Evolutionary conservation across 2,888 invertebrate genomes (phyloP).

Genomic region (Germaria angustata): DNA sequence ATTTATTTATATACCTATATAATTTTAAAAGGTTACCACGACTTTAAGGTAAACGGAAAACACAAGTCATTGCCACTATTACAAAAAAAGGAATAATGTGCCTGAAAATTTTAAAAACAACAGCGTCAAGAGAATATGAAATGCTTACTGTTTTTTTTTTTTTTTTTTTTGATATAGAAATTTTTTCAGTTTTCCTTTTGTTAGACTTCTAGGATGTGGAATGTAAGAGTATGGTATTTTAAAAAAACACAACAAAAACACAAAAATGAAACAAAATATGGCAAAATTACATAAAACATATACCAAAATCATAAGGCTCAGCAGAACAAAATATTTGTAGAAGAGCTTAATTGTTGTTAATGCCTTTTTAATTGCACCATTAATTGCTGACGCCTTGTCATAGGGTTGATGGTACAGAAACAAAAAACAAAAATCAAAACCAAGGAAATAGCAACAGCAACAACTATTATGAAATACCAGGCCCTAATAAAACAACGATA

Average conservation of each 20-base stretch:
- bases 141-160: neutral
- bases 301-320: conserved; percentile 4
- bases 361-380: conserved; percentile 78
- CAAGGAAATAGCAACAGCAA: neutral
- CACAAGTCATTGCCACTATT: neutral
- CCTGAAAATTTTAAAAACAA: neutral
- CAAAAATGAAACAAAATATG: conserved; percentile 19
- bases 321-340: conserved; percentile 48
- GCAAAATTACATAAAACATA: conserved; percentile 6
- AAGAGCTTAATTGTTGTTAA: conserved; percentile 75
- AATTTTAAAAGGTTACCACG: too few relatives aligned
- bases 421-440: neutral
- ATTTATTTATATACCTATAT: too few relatives aligned
- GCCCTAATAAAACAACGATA: conserved; percentile 17
- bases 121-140: neutral
- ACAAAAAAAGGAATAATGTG: neutral
- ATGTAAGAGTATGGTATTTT: conserved; percentile 25
- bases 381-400: conserved; percentile 74
- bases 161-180: neutral
- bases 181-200: neutral
- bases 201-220: neutral
- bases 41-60: too few relatives aligned
- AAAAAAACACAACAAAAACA: conserved; percentile 3
- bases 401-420: conserved; percentile 40
- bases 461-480: neutral